Percentiles rank a stretch among this genome's conserved stretches.
Conservation (phyloP, 2,113 vertebrate genomes). For the Lycaon pictus region DNA sequence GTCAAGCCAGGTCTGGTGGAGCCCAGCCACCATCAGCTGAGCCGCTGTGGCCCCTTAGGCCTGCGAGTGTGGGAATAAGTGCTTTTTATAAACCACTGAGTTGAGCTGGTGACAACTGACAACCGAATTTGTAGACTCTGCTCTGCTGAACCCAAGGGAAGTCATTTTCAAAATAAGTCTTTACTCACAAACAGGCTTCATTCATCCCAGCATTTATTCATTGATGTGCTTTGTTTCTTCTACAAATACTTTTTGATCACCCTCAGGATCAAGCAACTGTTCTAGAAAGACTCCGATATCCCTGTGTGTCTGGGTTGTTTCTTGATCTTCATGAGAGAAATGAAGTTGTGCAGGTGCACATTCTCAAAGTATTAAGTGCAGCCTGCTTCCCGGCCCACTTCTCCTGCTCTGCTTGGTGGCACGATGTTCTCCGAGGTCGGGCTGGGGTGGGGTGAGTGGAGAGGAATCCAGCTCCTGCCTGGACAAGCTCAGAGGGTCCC, state of each 20-base stretch:
- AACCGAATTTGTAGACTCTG: neutral
- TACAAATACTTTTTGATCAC: neutral
- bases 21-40: fast-evolving
- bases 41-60: fast-evolving
- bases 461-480: neutral
- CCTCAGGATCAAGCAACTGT: neutral
- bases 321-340: neutral
- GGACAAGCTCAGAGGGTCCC: neutral
- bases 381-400: neutral
- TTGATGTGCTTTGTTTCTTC: constrained; percentile 12
- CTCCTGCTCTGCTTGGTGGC: neutral
- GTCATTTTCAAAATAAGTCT: neutral
- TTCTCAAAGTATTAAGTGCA: neutral
- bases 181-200: neutral
- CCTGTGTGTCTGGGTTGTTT: neutral
- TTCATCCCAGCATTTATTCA: constrained; percentile 10
- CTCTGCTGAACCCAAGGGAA: neutral
- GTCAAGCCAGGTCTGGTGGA: fast-evolving
- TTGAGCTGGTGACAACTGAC: neutral
- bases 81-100: neutral
- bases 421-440: neutral
- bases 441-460: no score
- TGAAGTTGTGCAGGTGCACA: no score
- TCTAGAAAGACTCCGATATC: neutral
- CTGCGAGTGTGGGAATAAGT: neutral